Percentiles rank a stretch among this genome's conserved stretches.
These are phyloP conservation scores for Pangasianodon hypophthalmus DNA, from an alignment of 2,113 vertebrate species.

Conservation along the genomic window DNA sequence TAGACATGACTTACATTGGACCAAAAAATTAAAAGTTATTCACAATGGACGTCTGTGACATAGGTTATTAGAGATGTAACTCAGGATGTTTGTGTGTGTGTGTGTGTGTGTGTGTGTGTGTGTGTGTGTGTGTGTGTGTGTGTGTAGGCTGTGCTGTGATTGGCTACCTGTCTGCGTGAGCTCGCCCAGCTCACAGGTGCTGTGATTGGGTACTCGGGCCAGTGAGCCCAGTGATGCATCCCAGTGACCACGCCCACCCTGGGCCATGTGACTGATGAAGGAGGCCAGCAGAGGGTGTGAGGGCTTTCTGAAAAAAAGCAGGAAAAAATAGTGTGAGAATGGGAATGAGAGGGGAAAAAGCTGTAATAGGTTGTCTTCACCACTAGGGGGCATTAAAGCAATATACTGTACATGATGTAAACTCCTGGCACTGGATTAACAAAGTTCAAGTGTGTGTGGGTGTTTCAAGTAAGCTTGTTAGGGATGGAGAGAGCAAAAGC, in stretches of 20 bases:
- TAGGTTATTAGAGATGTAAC: neutral
- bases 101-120: too few species aligned
- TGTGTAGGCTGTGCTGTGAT: neutral
- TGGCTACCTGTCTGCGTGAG: slow-evolving; percentile 91
- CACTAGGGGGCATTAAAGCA: slow-evolving; percentile 62
- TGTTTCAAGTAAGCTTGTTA: slow-evolving; percentile 48
- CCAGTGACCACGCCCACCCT: slow-evolving; percentile 79
- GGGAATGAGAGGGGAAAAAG: neutral
- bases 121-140: neutral
- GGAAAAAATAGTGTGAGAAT: neutral
- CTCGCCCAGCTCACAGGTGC: slow-evolving; percentile 90
- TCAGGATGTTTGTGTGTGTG: too few species aligned
- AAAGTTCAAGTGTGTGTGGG: neutral
- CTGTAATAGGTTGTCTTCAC: neutral
- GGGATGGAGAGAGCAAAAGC: slow-evolving; percentile 73
- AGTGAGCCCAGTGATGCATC: slow-evolving; percentile 84
- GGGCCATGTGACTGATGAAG: slow-evolving; percentile 88
- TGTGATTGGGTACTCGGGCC: slow-evolving; percentile 89
- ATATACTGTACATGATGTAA: neutral
- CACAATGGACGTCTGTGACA: neutral
- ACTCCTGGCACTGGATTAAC: neutral
- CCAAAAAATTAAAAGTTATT: neutral
- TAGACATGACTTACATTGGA: neutral
- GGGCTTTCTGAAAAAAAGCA: slow-evolving; percentile 76
- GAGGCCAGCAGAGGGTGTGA: slow-evolving; percentile 85